phyloP scores from a whole-genome alignment of 1,140 invertebrate genomes.

The Platyura marginata region DNA sequence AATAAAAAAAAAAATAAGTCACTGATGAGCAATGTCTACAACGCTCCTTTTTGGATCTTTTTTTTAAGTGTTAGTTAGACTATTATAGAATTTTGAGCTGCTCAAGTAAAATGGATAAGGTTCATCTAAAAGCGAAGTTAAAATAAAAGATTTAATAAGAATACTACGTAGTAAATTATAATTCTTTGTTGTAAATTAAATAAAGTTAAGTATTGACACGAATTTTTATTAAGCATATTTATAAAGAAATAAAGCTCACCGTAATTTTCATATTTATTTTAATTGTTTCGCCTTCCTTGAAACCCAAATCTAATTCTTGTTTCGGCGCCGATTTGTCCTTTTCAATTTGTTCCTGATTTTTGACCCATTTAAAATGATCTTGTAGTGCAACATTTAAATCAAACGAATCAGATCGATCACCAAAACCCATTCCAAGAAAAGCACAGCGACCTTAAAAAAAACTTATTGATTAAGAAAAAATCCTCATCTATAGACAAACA shows the following conservation, averaged over 20 bases:
- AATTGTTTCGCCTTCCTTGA: conserved; percentile 97
- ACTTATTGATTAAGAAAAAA: neutral
- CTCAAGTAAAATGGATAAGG: neutral
- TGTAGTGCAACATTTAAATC: conserved; percentile 97
- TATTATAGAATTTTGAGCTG: neutral
- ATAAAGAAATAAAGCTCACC: conserved; percentile 30
- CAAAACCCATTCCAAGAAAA: conserved; percentile 96
- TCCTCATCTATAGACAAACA: neutral
- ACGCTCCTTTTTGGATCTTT: neutral
- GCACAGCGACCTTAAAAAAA: conserved; percentile 59
- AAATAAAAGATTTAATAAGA: neutral
- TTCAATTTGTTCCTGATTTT: conserved; percentile 77
- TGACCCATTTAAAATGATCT: conserved; percentile 96
- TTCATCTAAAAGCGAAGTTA: neutral
- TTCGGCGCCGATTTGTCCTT: conserved; percentile 56
- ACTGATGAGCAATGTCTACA: conserved; percentile 1
- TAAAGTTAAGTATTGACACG: conserved; percentile 2
- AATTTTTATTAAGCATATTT: neutral
- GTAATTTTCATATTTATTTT: conserved; percentile 97
- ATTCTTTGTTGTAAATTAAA: neutral
- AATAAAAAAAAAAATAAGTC: conserved; percentile 3
- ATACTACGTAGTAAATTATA: neutral
- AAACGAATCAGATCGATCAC: conserved; percentile 96
- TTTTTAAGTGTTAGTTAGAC: neutral
- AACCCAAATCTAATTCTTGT: conserved; percentile 83